These are phyloP conservation scores for Scomber japonicus DNA, from an alignment of 2,113 vertebrate species.

Conservation along the genomic window DNA sequence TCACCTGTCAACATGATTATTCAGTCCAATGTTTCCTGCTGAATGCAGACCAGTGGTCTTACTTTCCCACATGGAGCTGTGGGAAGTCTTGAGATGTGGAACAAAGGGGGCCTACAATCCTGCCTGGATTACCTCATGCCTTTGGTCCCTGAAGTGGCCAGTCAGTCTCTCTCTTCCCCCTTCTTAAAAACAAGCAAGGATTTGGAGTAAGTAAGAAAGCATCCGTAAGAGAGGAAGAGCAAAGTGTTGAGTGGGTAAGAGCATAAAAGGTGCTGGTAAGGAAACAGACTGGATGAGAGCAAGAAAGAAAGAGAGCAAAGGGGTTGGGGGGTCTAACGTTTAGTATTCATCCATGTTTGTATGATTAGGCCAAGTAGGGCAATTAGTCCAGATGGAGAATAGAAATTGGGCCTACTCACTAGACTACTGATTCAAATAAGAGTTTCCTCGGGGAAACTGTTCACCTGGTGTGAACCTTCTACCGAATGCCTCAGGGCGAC, in stretches of 20 bases:
- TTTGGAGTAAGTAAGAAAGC: constrained; percentile 58
- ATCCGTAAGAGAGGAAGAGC: constrained; percentile 59
- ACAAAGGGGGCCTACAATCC: constrained; percentile 74
- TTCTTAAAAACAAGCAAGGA: constrained; percentile 64
- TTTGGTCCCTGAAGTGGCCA: constrained; percentile 80
- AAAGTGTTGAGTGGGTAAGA: constrained; percentile 53
- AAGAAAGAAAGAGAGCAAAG: constrained; percentile 29
- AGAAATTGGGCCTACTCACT: constrained; percentile 43
- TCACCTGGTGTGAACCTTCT: constrained; percentile 55
- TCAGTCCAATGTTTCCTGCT: constrained; percentile 66
- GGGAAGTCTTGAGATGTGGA: constrained; percentile 75
- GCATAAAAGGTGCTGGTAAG: constrained; percentile 63
- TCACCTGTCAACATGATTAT: constrained; percentile 80
- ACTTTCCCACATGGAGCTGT: constrained; percentile 82
- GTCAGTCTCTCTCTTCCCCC: constrained; percentile 56
- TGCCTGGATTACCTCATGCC: constrained; percentile 80
- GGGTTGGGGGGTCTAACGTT: constrained; percentile 37
- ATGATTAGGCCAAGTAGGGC: constrained; percentile 75
- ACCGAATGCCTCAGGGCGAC: constrained; percentile 14
- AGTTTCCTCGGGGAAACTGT: constrained; percentile 48
- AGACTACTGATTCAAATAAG: constrained; percentile 65
- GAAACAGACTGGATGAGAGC: constrained; percentile 57
- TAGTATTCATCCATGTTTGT: constrained; percentile 73
- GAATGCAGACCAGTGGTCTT: constrained; percentile 70
- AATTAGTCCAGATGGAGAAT: constrained; percentile 78